These are phyloP conservation scores for Daktulosphaira vitifoliae DNA, from an alignment of 1,140 invertebrate species.

Conservation along the genomic window DNA sequence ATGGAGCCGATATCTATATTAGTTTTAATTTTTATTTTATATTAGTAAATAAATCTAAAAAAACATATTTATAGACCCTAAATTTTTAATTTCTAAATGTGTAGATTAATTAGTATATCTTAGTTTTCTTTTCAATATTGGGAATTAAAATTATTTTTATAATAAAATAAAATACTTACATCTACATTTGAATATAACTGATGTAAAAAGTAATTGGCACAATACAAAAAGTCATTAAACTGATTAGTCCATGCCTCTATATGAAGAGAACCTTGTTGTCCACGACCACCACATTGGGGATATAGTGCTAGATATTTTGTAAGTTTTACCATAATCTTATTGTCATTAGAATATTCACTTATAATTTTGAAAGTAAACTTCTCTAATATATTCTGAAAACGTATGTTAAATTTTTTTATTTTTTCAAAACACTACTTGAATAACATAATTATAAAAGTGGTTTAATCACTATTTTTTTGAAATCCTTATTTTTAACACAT, in stretches of 20 bases:
- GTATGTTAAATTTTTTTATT: not conserved
- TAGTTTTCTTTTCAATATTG: too few species aligned
- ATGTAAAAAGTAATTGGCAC: conserved; percentile 9
- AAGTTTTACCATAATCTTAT: conserved; percentile 1
- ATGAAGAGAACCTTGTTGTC: conserved; percentile 23
- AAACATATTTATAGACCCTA: too few species aligned
- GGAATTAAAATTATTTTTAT: too few species aligned
- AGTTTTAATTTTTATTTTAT: too few species aligned
- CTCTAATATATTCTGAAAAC: conserved; percentile 3
- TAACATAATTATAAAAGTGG: not conserved
- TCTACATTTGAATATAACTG: conserved; percentile 6
- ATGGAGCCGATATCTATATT: too few species aligned
- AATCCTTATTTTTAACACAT: too few species aligned
- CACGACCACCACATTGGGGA: conserved; percentile 23
- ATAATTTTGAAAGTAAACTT: conserved; percentile 14
- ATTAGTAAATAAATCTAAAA: too few species aligned
- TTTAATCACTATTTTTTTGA: too few species aligned
- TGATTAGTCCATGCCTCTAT: conserved; percentile 22
- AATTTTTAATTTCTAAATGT: too few species aligned
- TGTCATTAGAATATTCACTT: not conserved
- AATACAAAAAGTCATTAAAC: conserved; percentile 23
- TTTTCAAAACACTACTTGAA: too few species aligned
- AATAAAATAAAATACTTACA: not conserved
- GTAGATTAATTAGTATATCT: too few species aligned
- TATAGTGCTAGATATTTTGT: conserved; percentile 27